Conservation (phyloP, 1,140 invertebrate species). For the Cotesia vestalis region DNA sequence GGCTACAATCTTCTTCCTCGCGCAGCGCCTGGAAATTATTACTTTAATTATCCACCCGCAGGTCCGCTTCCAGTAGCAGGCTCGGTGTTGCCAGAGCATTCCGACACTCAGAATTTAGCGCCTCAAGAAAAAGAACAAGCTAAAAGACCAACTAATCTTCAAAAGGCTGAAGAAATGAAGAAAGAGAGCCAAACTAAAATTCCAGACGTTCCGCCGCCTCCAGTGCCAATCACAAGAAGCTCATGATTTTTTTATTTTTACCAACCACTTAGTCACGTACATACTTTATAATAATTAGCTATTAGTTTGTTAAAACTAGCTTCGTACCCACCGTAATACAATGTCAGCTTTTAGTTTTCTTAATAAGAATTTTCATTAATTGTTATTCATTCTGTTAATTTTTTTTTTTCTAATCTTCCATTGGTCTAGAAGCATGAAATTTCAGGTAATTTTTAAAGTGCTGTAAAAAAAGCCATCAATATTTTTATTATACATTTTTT, state of each 20-base stretch:
- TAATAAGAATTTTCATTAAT: too few relatives aligned
- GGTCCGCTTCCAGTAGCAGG: constrained; percentile 42
- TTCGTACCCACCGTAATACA: too few relatives aligned
- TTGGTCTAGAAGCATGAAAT: too few relatives aligned
- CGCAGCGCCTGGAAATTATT: constrained; percentile 48
- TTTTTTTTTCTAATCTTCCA: too few relatives aligned
- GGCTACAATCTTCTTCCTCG: constrained; percentile 54
- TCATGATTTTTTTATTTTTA: constrained; percentile 17
- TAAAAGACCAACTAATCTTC: constrained; percentile 32
- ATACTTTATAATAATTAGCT: constrained; percentile 7
- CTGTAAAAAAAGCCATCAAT: too few relatives aligned
- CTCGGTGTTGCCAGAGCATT: background rate
- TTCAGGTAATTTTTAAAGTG: too few relatives aligned
- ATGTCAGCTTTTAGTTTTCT: too few relatives aligned
- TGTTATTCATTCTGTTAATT: too few relatives aligned
- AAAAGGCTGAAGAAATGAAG: constrained; percentile 43
- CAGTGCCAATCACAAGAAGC: constrained; percentile 44
- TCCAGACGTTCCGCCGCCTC: constrained; percentile 54
- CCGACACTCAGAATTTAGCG: constrained; percentile 25
- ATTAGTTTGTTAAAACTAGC: background rate
- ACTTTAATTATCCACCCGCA: constrained; percentile 48
- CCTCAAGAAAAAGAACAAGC: constrained; percentile 25
- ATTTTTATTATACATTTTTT: too few relatives aligned
- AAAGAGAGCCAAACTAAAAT: constrained; percentile 43
- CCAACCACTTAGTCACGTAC: background rate